Percentiles rank a stretch among this genome's conserved stretches.
These are phyloP conservation scores for Lasioglossum morio DNA, from an alignment of 2,888 invertebrate species.

Conservation along the genomic window DNA sequence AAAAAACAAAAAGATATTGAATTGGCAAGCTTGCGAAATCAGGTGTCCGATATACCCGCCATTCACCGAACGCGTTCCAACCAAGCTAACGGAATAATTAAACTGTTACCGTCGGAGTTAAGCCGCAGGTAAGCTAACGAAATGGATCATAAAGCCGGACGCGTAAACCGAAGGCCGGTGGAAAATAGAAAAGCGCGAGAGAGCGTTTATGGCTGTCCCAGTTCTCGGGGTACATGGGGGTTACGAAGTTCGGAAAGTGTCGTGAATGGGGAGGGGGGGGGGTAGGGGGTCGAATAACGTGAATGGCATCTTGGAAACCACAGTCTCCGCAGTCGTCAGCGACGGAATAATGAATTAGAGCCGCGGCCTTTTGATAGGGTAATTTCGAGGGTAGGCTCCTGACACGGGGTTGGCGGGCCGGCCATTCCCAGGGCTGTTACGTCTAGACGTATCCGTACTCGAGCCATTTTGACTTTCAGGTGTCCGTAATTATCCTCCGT, in stretches of 20 bases:
- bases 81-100: background rate
- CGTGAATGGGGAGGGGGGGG: slow-evolving; percentile 21
- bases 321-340: slow-evolving; percentile 37
- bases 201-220: background rate
- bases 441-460: slow-evolving; percentile 78
- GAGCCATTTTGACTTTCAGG: slow-evolving; percentile 80
- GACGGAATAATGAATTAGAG: slow-evolving; percentile 68
- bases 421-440: slow-evolving; percentile 74
- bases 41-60: background rate
- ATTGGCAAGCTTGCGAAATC: background rate
- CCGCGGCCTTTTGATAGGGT: slow-evolving; percentile 77
- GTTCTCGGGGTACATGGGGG: background rate
- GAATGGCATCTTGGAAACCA: slow-evolving; percentile 49
- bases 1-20: too few species aligned
- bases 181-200: background rate
- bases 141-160: background rate
- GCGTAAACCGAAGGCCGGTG: background rate
- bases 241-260: slow-evolving; percentile 7
- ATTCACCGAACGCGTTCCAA: background rate
- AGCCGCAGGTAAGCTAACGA: background rate
- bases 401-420: slow-evolving; percentile 75
- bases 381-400: slow-evolving; percentile 74
- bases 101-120: background rate
- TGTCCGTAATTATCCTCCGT: slow-evolving; percentile 79
- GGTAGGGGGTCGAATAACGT: slow-evolving; percentile 39